Evolutionary conservation across 2,888 invertebrate species (phyloP), one percentile per base, ranked within the genome.

Genomic region (Pyrgus malvae): DNA sequence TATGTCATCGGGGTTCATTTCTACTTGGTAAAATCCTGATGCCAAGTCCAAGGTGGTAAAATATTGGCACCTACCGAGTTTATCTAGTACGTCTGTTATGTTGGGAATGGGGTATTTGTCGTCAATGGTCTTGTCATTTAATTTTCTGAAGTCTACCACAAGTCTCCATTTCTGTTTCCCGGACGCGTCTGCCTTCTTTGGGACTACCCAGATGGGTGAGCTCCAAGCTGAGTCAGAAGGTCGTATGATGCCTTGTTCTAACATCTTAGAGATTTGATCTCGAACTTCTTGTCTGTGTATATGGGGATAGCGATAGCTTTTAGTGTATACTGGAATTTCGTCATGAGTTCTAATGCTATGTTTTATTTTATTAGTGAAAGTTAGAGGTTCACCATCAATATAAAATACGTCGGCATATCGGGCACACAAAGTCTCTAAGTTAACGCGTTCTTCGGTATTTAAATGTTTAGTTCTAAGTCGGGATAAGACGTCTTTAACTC

Each of bases 191-290:
- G 55, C 35, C 56, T 72, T 73, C 55, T 76, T 70, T 0, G 70
- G 68, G 2, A 74, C 74, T 3, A 74, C 59, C 70, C 70, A 74
- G n/a, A 74, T 59, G n/a, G 72, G 73, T 6, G 63, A 56, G 23
- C 61, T 61, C 68, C 71, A 76, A 2, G 74, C 74, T 6, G 66
- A 68, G 1, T 62, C 51, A 0, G 64, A 64, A 12, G 65, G 68
- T 54, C 59, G 55, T 14, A 76, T 71, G 7, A 73, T 75, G n/a
- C 61, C 63, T 38, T 56, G 57, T 55, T 66, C 61, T 58, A 68
- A 16, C 58, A 65, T 57, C 56, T 55, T 56, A 51, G 49, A 42
- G 54, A 70, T 57, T 60, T 58, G 61, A 8, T 54, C 38, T 38
- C 37, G 25, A 14, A 64, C 59, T 50, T 63, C 61, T 3, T 60